Evolutionary conservation across 1,140 invertebrate genomes (phyloP), one percentile per base, ranked within the genome.

Genomic region (Leptinotarsa texana): DNA sequence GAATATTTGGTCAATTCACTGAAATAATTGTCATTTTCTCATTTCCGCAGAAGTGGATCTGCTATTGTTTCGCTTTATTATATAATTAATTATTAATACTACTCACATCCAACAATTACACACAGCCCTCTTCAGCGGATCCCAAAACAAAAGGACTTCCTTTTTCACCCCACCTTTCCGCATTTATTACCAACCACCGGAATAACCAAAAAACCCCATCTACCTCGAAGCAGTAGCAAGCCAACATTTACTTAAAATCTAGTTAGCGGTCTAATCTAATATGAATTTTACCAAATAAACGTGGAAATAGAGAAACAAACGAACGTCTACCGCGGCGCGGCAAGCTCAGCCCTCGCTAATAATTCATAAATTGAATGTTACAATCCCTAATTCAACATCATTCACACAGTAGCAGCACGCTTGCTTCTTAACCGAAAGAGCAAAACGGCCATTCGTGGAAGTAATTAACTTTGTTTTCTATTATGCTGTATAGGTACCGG

Each of bases 381-480:
- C 71, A 73, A 73, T 73, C 27, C 71, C 71, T 73, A 73, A 73
- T 73, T 73, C 71, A 22, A 65, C 71, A 49, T 63, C 69, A 62
- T 62, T 70, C 69, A 61, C 69, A 61, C 48, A 51, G 61, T 17
- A 17, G 27, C 62, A n/a, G 61, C 57, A 57, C 47, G 48, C 61
- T 57, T 48, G 71, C 61, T 72, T 57, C 72, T 42, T 51, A 67
- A 70, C 69, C 68, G 66, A 68, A 68, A 68, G 24, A 68, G 66
- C 47, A 27, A 70, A 70, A 70, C 21, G 69, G 33, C 69, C 69
- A 51, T 57, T 57, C 24, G 69, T 70, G 70, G 75, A 57, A 51
- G 75, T 78, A 78, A 78, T 78, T 78, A 78, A 78, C 74, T 78
- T 78, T 78, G 75, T 78, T 78, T 78, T 78, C 77, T 78, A 78